Evolutionary conservation across 2,113 vertebrate genomes (phyloP).

Genomic region (Eulemur macaco): DNA sequence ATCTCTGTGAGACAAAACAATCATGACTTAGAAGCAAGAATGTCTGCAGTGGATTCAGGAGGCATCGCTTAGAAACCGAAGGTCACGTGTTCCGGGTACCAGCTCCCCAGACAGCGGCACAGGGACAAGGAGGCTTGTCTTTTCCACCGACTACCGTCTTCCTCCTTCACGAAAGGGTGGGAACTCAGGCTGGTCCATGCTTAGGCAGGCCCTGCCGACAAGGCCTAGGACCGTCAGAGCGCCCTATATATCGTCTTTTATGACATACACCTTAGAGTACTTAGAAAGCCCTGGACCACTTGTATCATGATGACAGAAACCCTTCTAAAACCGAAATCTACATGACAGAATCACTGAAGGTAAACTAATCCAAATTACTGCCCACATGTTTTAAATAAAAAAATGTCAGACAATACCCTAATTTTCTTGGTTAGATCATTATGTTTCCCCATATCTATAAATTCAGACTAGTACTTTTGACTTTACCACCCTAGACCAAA

Average conservation of each 20-base stretch:
- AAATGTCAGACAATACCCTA: not conserved
- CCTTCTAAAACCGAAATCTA: not conserved
- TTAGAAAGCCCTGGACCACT: not conserved
- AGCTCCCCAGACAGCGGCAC: not conserved
- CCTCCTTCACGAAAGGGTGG: not conserved
- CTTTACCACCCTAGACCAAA: not conserved
- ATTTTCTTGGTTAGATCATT: not conserved
- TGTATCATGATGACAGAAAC: not conserved
- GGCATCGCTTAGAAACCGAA: not conserved
- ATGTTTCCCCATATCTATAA: not conserved
- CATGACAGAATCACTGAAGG: fast-evolving
- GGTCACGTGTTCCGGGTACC: not conserved
- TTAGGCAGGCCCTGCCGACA: not conserved
- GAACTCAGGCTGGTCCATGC: not conserved
- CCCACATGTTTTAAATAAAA: not conserved
- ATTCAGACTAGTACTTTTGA: not conserved
- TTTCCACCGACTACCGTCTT: fast-evolving
- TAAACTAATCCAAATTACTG: not conserved
- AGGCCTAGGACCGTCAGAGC: not conserved
- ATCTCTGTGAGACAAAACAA: not conserved
- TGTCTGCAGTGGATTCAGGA: not conserved
- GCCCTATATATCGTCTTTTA: not conserved
- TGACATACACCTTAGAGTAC: not conserved
- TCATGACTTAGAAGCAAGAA: not conserved
- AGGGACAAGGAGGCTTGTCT: not conserved